phyloP scores from a whole-genome alignment of 1,140 invertebrate genomes.

The Conus ventricosus region DNA sequence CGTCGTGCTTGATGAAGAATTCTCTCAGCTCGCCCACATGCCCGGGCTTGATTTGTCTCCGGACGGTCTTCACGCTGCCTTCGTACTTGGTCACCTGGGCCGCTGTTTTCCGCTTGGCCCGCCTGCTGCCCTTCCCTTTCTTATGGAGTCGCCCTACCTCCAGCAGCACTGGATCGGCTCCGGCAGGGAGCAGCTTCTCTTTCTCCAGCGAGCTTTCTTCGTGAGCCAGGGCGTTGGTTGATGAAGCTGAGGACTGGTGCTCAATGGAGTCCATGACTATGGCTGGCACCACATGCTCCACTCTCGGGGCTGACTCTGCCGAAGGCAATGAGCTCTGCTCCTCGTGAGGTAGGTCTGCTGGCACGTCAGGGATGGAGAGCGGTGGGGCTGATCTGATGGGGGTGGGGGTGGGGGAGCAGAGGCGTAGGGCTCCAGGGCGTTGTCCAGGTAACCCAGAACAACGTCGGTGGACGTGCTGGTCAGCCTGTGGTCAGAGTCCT shows the following conservation, averaged over 20 bases:
- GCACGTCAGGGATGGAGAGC: not conserved
- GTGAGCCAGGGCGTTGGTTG: not conserved
- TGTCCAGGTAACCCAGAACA: conserved; percentile 22
- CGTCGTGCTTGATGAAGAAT: conserved; percentile 1
- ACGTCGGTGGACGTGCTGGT: conserved; percentile 34
- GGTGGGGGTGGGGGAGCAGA: not conserved
- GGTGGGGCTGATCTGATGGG: not conserved
- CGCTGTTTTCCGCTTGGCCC: not conserved
- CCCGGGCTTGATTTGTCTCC: conserved; percentile 34
- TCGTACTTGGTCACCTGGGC: conserved; percentile 33
- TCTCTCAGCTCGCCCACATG: conserved; percentile 32
- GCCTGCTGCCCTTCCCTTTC: conserved; percentile 14
- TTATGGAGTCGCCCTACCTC: not conserved
- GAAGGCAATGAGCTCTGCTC: not conserved
- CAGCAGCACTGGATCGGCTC: not conserved
- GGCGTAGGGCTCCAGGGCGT: conserved; percentile 1
- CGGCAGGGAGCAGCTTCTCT: no score
- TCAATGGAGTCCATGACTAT: not conserved
- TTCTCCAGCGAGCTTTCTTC: not conserved
- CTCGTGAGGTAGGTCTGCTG: not conserved
- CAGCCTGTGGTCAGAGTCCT: not conserved
- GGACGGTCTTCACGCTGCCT: conserved; percentile 30
- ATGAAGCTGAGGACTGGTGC: not conserved
- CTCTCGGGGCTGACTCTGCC: not conserved
- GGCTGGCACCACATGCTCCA: not conserved